phyloP scores from a whole-genome alignment of 2,888 invertebrate genomes.

The Drosophila infuscata region DNA sequence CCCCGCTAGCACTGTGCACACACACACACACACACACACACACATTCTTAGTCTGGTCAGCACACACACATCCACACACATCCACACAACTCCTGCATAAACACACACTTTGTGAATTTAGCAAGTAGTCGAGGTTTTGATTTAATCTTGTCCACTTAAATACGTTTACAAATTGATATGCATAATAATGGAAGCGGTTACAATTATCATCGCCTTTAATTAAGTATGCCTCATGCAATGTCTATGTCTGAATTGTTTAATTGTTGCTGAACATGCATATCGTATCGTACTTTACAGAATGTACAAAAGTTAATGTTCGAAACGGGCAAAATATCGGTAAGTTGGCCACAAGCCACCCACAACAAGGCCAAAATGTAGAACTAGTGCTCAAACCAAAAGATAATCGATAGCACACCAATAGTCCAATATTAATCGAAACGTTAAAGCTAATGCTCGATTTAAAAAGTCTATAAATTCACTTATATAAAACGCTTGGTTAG shows the following conservation, averaged over 20 bases:
- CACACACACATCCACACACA: slow-evolving; percentile 1
- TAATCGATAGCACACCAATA: slow-evolving; percentile 37
- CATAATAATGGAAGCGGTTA: slow-evolving; percentile 49
- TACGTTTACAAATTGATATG: slow-evolving; percentile 55
- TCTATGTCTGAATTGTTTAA: slow-evolving; percentile 47
- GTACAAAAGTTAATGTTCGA: slow-evolving; percentile 84
- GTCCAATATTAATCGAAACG: slow-evolving; percentile 19
- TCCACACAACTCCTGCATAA: neutral
- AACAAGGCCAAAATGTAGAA: slow-evolving; percentile 24
- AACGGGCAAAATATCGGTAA: slow-evolving; percentile 84
- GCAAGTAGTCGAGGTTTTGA: slow-evolving; percentile 54
- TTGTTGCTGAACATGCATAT: slow-evolving; percentile 62
- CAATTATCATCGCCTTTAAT: slow-evolving; percentile 45
- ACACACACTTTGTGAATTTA: slow-evolving; percentile 1
- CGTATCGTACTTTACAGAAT: slow-evolving; percentile 75
- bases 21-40: slow-evolving; percentile 1
- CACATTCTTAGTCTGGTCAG: slow-evolving; percentile 38
- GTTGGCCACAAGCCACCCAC: slow-evolving; percentile 53
- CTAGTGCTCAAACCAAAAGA: neutral
- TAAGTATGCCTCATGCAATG: slow-evolving; percentile 63
- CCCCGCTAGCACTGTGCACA: slow-evolving; percentile 19
- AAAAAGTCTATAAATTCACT: slow-evolving; percentile 35
- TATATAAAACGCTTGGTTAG: slow-evolving; percentile 27
- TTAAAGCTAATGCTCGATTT: slow-evolving; percentile 29
- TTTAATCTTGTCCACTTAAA: slow-evolving; percentile 56